These are phyloP conservation scores for Himalopsyche japonica DNA, from an alignment of 2,888 invertebrate species.

Conservation along the genomic window DNA sequence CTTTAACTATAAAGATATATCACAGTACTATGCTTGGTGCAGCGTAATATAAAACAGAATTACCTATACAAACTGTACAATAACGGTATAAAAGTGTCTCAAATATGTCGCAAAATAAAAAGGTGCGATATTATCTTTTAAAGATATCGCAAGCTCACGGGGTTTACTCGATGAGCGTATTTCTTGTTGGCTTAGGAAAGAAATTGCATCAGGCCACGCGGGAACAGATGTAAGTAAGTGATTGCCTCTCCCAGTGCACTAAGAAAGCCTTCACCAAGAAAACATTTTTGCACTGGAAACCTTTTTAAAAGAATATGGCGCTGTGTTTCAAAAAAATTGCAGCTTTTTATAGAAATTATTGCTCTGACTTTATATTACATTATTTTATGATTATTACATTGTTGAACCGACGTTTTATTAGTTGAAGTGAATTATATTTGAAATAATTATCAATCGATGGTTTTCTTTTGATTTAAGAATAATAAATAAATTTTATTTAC, in stretches of 20 bases:
- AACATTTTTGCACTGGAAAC: background rate
- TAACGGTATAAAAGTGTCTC: no score
- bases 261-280: constrained; percentile 6
- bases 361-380: background rate
- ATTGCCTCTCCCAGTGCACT: constrained; percentile 28
- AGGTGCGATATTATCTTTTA: background rate
- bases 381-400: no score
- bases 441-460: no score
- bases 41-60: no score
- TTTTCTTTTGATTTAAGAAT: no score
- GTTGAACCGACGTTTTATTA: no score
- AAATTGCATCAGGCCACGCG: constrained; percentile 30
- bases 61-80: no score
- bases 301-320: background rate
- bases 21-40: no score
- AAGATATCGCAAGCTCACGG: background rate
- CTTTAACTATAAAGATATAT: no score
- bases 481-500: no score
- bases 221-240: constrained; percentile 37
- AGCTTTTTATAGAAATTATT: background rate
- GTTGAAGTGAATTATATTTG: no score
- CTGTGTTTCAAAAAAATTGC: background rate
- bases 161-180: background rate
- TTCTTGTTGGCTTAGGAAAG: constrained; percentile 11
- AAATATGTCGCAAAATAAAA: background rate